Evolutionary conservation across 2,888 invertebrate genomes (phyloP).

Genomic region (Drosophila ezoana): DNA sequence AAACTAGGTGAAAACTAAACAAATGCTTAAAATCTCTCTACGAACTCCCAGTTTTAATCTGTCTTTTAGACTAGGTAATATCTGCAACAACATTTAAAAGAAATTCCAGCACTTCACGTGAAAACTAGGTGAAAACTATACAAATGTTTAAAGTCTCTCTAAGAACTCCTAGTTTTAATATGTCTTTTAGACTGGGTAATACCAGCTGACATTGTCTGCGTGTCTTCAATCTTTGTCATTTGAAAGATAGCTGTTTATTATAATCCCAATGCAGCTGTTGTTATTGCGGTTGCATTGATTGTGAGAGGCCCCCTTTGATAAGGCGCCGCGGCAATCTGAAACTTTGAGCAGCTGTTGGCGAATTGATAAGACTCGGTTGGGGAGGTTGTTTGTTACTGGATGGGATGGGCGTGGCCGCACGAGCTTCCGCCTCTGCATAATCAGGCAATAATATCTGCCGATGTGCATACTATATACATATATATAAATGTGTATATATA

Average conservation of each 20-base stretch:
- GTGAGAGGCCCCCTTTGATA: slow-evolving; percentile 9
- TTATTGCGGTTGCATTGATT: background rate
- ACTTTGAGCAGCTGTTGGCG: slow-evolving; percentile 20
- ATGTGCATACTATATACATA: no score
- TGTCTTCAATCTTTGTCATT: background rate
- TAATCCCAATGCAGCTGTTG: background rate
- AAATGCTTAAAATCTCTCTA: no score
- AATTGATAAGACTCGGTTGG: slow-evolving; percentile 10
- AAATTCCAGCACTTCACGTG: no score
- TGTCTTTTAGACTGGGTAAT: no score
- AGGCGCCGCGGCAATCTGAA: background rate
- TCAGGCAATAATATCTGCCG: slow-evolving; percentile 2
- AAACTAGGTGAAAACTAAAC: no score
- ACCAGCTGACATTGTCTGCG: background rate
- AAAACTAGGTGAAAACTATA: no score
- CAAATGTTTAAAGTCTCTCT: no score
- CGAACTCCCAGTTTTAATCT: no score
- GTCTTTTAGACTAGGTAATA: no score
- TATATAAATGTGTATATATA: background rate
- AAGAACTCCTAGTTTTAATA: no score
- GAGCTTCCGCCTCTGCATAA: slow-evolving; percentile 13
- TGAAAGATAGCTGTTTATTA: background rate
- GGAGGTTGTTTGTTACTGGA: background rate
- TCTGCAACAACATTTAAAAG: no score
- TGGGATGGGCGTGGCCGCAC: slow-evolving; percentile 20